phyloP scores from a whole-genome alignment of 2,888 invertebrate genomes.

The Polymixis lichenea region DNA sequence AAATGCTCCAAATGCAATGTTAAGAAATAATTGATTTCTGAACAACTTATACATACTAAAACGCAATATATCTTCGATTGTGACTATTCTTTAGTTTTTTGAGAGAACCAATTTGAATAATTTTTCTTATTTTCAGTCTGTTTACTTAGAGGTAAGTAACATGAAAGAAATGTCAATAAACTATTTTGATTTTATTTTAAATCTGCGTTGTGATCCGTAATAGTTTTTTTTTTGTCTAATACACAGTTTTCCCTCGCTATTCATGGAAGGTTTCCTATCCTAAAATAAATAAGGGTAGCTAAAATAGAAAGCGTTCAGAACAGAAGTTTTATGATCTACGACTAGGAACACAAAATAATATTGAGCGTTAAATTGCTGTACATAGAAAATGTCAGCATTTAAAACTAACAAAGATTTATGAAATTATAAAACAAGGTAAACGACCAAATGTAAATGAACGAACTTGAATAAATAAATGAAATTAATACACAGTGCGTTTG shows the following conservation, averaged over 20 bases:
- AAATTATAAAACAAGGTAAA: not conserved
- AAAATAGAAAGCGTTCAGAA: not conserved
- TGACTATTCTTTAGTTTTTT: not conserved
- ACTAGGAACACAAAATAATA: not conserved
- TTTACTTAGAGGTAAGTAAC: no score
- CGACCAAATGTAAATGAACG: not conserved
- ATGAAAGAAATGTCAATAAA: no score
- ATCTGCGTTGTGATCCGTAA: conserved; percentile 3
- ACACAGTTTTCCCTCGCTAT: conserved; percentile 11
- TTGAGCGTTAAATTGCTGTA: not conserved
- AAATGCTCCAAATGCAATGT: not conserved
- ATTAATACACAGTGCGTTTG: not conserved
- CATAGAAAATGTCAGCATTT: not conserved
- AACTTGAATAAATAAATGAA: no score
- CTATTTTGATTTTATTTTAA: not conserved
- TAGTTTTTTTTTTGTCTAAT: not conserved
- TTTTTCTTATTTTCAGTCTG: not conserved
- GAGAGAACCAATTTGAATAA: not conserved
- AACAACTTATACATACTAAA: no score
- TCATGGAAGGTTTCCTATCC: not conserved
- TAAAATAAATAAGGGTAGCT: not conserved
- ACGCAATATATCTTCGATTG: no score
- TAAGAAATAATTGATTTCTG: no score
- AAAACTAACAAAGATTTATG: not conserved
- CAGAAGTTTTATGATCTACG: not conserved